These are phyloP conservation scores for Stercorarius parasiticus DNA, from an alignment of 2,113 vertebrate species.

Conservation along the genomic window DNA sequence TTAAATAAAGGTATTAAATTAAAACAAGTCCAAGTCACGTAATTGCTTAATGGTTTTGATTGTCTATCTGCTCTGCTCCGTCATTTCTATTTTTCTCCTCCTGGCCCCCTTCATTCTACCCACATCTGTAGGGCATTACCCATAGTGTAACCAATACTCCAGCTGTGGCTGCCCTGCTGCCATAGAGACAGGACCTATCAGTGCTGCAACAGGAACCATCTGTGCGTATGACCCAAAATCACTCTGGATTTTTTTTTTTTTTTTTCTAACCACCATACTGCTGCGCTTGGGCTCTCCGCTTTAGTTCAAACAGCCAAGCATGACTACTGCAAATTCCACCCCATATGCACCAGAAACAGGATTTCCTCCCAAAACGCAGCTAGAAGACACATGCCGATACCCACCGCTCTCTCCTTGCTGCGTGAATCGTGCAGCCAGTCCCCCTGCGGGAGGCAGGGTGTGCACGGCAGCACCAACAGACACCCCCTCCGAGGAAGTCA, in stretches of 20 bases:
- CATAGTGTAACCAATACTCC: conserved; percentile 62
- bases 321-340: not conserved
- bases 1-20: not conserved
- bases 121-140: conserved; percentile 67
- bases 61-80: not conserved
- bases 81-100: conserved; percentile 36
- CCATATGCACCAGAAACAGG: not conserved
- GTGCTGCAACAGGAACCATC: conserved; percentile 61
- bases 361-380: not conserved
- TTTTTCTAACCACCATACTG: not conserved
- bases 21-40: not conserved
- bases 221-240: conserved; percentile 54
- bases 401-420: not conserved
- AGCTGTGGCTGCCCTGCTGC: conserved; percentile 58
- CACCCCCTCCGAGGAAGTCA: not conserved
- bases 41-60: conserved; percentile 12
- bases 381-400: not conserved
- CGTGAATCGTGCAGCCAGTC: not conserved
- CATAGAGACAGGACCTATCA: conserved; percentile 59
- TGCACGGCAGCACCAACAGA: not conserved
- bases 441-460: not conserved
- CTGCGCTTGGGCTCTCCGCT: not conserved
- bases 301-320: not conserved
- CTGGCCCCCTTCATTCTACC: not conserved
- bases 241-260: not conserved